A percentile compares a stretch with the other conserved stretches of the same genome.
Evolutionary conservation across 2,113 vertebrate genomes (phyloP).

Genomic region (Rattus norvegicus): DNA sequence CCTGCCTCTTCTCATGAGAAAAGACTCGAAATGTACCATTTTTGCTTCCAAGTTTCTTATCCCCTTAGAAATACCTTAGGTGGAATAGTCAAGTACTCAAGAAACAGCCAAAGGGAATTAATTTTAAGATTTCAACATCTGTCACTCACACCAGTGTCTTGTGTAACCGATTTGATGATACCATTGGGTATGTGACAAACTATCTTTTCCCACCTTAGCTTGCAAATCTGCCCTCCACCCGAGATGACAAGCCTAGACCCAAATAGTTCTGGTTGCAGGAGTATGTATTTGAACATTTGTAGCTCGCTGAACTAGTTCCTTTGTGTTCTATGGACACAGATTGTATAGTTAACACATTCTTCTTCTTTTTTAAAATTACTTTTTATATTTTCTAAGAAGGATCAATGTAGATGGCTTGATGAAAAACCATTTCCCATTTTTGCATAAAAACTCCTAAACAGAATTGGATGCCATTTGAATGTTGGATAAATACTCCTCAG

Average conservation of each 20-base stretch:
- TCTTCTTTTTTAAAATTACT: background rate
- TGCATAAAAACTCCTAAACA: constrained; percentile 21
- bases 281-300: constrained; percentile 23
- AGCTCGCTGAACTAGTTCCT: background rate
- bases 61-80: constrained; percentile 17
- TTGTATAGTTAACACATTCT: background rate
- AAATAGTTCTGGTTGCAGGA: background rate
- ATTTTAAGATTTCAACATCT: constrained; percentile 56
- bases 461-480: background rate
- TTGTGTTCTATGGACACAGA: background rate
- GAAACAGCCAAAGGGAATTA: constrained; percentile 54
- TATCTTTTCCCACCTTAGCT: background rate
- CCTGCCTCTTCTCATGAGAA: constrained; percentile 45
- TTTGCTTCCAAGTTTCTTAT: constrained; percentile 45
- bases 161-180: constrained; percentile 32
- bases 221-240: background rate
- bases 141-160: constrained; percentile 44
- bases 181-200: background rate
- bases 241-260: background rate
- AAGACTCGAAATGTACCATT: constrained; percentile 16
- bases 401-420: background rate
- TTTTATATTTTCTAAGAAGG: constrained; percentile 5
- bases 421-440: constrained; percentile 45
- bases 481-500: constrained; percentile 31
- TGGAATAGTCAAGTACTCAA: constrained; percentile 28